phyloP scores from a whole-genome alignment of 2,888 invertebrate species.

The Escarpia spicata region DNA sequence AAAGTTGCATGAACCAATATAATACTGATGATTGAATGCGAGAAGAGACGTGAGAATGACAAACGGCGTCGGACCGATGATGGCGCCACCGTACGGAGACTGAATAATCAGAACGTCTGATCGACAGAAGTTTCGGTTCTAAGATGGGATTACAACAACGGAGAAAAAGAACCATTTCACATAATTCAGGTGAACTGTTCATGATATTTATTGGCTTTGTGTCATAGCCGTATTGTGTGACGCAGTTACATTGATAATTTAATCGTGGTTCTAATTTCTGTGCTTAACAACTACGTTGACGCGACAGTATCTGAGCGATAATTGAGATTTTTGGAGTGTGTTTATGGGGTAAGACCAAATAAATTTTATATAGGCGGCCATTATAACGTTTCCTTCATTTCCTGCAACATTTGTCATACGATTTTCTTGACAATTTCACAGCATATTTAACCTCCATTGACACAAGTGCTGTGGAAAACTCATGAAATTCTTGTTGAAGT shows the following conservation, averaged over 20 bases:
- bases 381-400: no score
- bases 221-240: not conserved
- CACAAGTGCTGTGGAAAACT: no score
- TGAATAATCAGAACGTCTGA: not conserved
- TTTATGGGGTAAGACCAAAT: no score
- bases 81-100: not conserved
- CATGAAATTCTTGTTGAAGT: no score
- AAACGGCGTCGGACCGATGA: not conserved
- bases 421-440: no score
- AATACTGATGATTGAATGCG: no score
- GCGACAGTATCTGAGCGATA: not conserved
- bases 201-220: not conserved
- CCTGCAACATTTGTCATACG: no score
- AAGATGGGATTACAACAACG: conserved; percentile 13
- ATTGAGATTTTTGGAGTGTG: not conserved
- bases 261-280: not conserved
- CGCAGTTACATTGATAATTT: not conserved
- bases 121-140: not conserved
- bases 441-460: no score
- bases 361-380: no score
- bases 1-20: no score
- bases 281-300: not conserved
- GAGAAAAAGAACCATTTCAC: not conserved
- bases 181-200: not conserved
- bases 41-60: no score